These are phyloP conservation scores for Halesus radiatus DNA, from an alignment of 1,140 invertebrate species.

Conservation along the genomic window DNA sequence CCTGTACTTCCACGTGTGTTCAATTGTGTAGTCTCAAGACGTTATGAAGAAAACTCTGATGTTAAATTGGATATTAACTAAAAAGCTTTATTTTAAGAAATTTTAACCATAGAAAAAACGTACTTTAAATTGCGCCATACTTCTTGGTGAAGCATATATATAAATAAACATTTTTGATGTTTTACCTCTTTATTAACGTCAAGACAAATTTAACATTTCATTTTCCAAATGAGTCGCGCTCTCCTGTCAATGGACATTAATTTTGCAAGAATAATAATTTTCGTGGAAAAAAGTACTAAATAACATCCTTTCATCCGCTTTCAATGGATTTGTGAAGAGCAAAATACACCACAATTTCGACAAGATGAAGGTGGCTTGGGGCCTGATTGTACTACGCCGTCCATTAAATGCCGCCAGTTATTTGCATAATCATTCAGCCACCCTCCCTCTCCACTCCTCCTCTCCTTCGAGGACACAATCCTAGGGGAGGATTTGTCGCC, in stretches of 20 bases:
- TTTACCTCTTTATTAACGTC: too few relatives aligned
- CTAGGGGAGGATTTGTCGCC: slow-evolving; percentile 26
- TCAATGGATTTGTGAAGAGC: slow-evolving; percentile 37
- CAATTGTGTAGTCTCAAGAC: too few relatives aligned
- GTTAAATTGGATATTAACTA: too few relatives aligned
- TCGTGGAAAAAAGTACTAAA: slow-evolving; percentile 3
- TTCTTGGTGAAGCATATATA: too few relatives aligned
- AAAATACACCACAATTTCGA: slow-evolving; percentile 37
- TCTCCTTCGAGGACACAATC: not conserved
- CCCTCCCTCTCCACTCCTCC: not conserved
- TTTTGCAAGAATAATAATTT: not conserved
- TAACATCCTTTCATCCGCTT: slow-evolving; percentile 13
- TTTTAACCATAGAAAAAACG: too few relatives aligned
- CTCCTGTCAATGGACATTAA: not conserved
- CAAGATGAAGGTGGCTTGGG: slow-evolving; percentile 37
- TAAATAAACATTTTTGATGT: too few relatives aligned
- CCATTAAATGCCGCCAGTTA: slow-evolving; percentile 56
- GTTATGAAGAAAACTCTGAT: too few relatives aligned
- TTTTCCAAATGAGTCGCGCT: not conserved
- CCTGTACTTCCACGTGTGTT: too few relatives aligned
- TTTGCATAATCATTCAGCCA: slow-evolving; percentile 55
- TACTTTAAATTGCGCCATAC: too few relatives aligned
- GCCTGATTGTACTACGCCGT: slow-evolving; percentile 48
- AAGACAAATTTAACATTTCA: not conserved
- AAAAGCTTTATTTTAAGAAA: too few relatives aligned